These are phyloP conservation scores for Aythya baeri DNA, from an alignment of 2,113 vertebrate species.

Conservation along the genomic window DNA sequence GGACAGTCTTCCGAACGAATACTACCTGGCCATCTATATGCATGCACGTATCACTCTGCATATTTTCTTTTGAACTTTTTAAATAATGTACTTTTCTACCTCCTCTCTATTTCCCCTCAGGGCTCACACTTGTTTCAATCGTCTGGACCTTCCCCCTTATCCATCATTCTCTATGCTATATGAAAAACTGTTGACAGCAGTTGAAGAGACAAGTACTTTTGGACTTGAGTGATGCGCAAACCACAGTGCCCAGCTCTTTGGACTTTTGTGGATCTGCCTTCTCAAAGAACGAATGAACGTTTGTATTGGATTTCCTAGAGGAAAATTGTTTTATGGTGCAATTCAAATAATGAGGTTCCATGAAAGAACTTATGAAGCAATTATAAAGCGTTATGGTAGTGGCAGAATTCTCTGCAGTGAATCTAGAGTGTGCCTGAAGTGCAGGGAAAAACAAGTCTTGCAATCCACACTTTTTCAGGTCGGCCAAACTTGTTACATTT, in stretches of 20 bases:
- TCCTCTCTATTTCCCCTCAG: constrained; percentile 73
- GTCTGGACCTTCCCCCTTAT: constrained; percentile 96
- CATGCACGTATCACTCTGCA: background rate
- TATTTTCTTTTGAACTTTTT: constrained; percentile 20
- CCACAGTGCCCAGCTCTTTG: constrained; percentile 49
- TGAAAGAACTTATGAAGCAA: constrained; percentile 2
- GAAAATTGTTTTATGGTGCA: constrained; percentile 17
- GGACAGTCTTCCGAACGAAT: constrained; percentile 19
- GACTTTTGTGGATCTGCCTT: constrained; percentile 59
- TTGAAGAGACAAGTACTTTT: constrained; percentile 98
- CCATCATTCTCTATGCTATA: constrained; percentile 98
- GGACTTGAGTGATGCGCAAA: constrained; percentile 88
- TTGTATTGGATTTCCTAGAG: constrained; percentile 31
- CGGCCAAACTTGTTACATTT: constrained; percentile 34
- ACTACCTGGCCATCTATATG: background rate
- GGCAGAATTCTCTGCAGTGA: constrained; percentile 46
- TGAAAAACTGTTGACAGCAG: constrained; percentile 96
- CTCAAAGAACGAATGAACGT: constrained; percentile 21
- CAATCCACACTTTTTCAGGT: constrained; percentile 47
- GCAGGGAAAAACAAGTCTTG: constrained; percentile 61
- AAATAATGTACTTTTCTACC: background rate
- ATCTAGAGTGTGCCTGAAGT: constrained; percentile 56
- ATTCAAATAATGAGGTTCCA: constrained; percentile 23
- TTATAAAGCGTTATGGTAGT: constrained; percentile 18
- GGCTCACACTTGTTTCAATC: constrained; percentile 98